A percentile compares a stretch with the other conserved stretches of the same genome.
Conservation (phyloP, 2,113 vertebrate species). For the Brachypodius melanocephalos region DNA sequence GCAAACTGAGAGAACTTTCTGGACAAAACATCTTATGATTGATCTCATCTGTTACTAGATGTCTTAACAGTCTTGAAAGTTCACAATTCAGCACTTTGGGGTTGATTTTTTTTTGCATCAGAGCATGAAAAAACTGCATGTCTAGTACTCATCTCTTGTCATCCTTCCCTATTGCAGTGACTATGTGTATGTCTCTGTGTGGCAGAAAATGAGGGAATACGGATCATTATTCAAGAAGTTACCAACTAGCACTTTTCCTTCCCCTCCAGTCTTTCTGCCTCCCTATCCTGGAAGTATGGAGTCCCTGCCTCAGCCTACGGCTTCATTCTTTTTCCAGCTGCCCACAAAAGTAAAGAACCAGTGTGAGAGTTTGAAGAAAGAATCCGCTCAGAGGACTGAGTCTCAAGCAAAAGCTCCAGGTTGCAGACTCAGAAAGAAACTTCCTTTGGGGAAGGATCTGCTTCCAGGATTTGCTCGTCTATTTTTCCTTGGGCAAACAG, state of each 20-base stretch:
- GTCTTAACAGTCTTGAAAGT: conserved; percentile 57
- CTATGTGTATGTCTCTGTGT: conserved; percentile 63
- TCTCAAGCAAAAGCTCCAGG: conserved; percentile 64
- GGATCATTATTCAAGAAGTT: conserved; percentile 48
- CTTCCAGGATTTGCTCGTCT: conserved; percentile 65
- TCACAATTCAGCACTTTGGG: background rate
- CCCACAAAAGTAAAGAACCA: conserved; percentile 66
- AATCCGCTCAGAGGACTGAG: conserved; percentile 63
- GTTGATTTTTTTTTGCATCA: conserved; percentile 8
- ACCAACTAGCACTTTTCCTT: conserved; percentile 68
- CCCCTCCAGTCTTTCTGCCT: conserved; percentile 68
- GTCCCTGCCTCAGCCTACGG: conserved; percentile 66
- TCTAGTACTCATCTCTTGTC: conserved; percentile 54
- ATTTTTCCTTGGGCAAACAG: conserved; percentile 66
- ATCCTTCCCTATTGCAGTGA: conserved; percentile 53
- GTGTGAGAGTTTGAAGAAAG: conserved; percentile 62
- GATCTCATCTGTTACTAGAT: conserved; percentile 22
- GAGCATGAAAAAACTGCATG: conserved; percentile 61
- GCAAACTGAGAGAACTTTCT: conserved; percentile 43
- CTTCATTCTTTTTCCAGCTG: conserved; percentile 72
- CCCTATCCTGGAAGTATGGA: conserved; percentile 64
- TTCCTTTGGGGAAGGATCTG: conserved; percentile 71
- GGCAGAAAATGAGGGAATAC: conserved; percentile 57
- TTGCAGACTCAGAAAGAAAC: conserved; percentile 66
- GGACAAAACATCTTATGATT: conserved; percentile 27